These are phyloP conservation scores for Eretmochelys imbricata DNA, from an alignment of 2,113 vertebrate species.

Conservation along the genomic window DNA sequence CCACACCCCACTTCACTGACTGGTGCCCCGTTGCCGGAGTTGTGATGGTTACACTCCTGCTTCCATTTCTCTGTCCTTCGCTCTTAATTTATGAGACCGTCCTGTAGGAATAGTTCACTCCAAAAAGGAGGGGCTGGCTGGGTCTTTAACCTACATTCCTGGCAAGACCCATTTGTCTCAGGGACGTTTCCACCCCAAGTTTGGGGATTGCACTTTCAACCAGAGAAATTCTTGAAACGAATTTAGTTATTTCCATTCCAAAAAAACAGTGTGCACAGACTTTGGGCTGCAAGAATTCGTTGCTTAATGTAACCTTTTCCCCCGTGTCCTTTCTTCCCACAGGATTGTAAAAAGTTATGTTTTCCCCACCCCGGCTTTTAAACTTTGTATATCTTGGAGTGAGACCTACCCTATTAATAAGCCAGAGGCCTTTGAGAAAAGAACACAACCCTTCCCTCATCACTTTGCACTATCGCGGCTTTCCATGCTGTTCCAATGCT, in stretches of 20 bases:
- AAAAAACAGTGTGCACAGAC: neutral
- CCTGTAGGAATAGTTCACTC: neutral
- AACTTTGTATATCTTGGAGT: neutral
- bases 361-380: neutral
- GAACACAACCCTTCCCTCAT: neutral
- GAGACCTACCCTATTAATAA: neutral
- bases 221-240: constrained; percentile 18
- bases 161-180: constrained; percentile 41
- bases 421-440: neutral
- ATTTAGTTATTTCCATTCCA: neutral
- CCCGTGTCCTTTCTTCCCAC: rapidly evolving
- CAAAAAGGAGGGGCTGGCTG: constrained; percentile 26
- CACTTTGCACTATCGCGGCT: constrained; percentile 63
- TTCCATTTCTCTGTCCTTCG: neutral
- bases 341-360: neutral
- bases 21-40: rapidly evolving
- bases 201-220: constrained; percentile 59
- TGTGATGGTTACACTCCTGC: rapidly evolving
- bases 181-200: constrained; percentile 30
- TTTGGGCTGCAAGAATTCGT: neutral
- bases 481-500: neutral
- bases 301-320: neutral
- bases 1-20: neutral
- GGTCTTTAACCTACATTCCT: neutral
- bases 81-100: constrained; percentile 42